These are phyloP conservation scores for Megalops cyprinoides DNA, from an alignment of 2,797 vertebrate genomes.

Conservation along the genomic window DNA sequence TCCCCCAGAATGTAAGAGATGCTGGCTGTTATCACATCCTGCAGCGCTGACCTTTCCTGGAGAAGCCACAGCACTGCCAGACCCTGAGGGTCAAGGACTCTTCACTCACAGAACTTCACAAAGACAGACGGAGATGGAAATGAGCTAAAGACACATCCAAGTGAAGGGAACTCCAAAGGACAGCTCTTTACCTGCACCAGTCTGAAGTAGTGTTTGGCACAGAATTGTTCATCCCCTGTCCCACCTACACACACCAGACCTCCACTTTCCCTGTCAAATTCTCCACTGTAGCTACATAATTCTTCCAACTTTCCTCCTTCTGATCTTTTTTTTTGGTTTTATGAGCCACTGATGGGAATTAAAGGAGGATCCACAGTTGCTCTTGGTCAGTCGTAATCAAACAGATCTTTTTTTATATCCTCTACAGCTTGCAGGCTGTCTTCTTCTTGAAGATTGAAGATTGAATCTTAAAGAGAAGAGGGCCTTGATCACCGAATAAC, in stretches of 20 bases:
- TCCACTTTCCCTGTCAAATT: neutral
- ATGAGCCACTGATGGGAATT: conserved; percentile 24
- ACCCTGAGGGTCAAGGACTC: conserved; percentile 20
- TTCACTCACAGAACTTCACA: neutral
- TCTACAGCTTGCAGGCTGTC: conserved; percentile 44
- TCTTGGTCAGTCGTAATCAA: conserved; percentile 48
- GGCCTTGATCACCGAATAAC: conserved; percentile 62
- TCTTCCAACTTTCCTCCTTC: conserved; percentile 19
- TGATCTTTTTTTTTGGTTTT: conserved; percentile 34
- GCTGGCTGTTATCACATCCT: neutral
- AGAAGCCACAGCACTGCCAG: conserved; percentile 10
- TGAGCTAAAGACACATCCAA: neutral
- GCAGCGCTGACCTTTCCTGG: conserved; percentile 15
- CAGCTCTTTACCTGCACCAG: neutral
- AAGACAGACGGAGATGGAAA: neutral
- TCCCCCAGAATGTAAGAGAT: neutral
- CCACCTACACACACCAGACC: neutral
- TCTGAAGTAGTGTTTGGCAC: neutral
- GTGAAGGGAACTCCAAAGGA: neutral
- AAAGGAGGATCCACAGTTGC: conserved; percentile 41
- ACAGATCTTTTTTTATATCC: conserved; percentile 47
- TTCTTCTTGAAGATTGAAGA: too few species aligned
- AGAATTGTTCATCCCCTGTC: neutral
- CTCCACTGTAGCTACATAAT: conserved; percentile 13
- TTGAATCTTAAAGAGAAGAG: conserved; percentile 62